Evolutionary conservation across 1,140 invertebrate species (phyloP), one percentile per base, ranked within the genome.

Genomic region (Tribolium castaneum): DNA sequence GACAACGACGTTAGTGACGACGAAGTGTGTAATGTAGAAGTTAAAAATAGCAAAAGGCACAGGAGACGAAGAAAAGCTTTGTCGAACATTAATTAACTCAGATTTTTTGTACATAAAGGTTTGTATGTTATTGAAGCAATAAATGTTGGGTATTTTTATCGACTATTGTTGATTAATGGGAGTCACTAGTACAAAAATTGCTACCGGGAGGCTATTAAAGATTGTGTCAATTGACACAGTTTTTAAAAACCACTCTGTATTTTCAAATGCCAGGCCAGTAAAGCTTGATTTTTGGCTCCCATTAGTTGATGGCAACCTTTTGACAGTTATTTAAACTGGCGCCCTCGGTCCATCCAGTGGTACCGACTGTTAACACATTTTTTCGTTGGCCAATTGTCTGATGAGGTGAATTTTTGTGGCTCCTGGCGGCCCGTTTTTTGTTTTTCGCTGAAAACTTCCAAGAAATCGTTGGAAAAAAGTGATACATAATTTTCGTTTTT

Each of bases 11-110:
- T 70, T 16, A 49, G 54, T 25, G 66, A 77, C 9, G 75, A 77
- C 13, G 76, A 54, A 35, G 30, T 66, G 13, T 66, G 59, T 35
- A 66, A 66, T 13, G 59, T 66, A 45, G 76, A 72, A 35, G 49
- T 73, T 39, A 71, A 54, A 54, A 77, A 70, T 25, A 77, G 52
- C 54, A 72, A 71, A 45, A 73, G 70, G 25, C 76, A 77, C 50
- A 39, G 76, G 50, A 71, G 76, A 71, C 56, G 76, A 50, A 71
- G 76, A 30, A 71, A 73, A 77, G 59, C 59, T 30, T 66, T 66
- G 59, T 35, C 25, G 13, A 66, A 30, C 59, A 66, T 66, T 66
- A 66, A 66, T 66, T 66, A 66, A 66, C 34, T 59, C 54, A 14
- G 30, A 35, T 35, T 66, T 45, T 66, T 66, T 66, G 59, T 66